A percentile compares a stretch with the other conserved stretches of the same genome.
phyloP scores from a whole-genome alignment of 2,888 invertebrate species.

The Junonia oenone region DNA sequence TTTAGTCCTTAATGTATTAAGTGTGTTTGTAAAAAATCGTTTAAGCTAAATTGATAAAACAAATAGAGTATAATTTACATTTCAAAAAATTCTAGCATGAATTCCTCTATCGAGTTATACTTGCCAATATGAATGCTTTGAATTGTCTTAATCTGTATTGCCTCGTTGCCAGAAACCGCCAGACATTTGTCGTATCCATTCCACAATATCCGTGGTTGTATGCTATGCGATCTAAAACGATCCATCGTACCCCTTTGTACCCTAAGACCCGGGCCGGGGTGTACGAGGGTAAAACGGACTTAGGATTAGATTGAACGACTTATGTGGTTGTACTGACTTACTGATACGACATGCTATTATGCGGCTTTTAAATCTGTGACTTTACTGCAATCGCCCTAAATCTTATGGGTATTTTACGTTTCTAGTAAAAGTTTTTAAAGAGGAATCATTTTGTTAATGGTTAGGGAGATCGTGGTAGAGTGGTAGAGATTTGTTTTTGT shows the following conservation, averaged over 20 bases:
- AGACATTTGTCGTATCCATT: neutral
- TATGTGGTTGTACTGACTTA: neutral
- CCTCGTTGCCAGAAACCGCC: neutral
- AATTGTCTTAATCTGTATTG: neutral
- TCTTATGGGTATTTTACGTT: neutral
- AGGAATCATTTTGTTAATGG: too few species aligned
- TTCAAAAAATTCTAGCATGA: neutral
- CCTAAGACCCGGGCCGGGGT: neutral
- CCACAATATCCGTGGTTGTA: neutral
- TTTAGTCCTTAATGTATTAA: too few species aligned
- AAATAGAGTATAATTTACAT: neutral
- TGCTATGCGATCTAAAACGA: neutral
- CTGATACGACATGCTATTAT: neutral
- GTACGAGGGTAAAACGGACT: neutral
- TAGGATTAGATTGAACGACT: neutral
- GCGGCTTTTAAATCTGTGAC: neutral
- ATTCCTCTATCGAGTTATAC: neutral
- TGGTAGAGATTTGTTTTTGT: too few species aligned
- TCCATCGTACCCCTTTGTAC: neutral
- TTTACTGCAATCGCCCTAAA: neutral
- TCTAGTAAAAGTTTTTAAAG: too few species aligned
- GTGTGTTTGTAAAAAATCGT: too few species aligned
- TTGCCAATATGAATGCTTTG: neutral
- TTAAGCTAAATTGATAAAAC: too few species aligned
- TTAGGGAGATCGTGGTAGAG: too few species aligned